Percentiles rank a stretch among this genome's conserved stretches.
Conservation (phyloP, 2,797 vertebrate genomes). For the Vireo griseus region DNA sequence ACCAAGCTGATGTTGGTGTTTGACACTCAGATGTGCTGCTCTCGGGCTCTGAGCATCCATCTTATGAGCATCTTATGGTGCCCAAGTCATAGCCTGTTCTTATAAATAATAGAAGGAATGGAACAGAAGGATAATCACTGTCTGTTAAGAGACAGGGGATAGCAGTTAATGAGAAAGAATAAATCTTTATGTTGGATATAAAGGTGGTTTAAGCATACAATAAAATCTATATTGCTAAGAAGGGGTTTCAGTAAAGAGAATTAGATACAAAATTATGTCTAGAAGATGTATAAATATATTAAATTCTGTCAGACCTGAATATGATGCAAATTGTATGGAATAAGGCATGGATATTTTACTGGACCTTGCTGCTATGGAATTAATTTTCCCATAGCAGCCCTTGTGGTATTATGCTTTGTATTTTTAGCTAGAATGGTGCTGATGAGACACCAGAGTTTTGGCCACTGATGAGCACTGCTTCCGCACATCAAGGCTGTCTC, state of each 20-base stretch:
- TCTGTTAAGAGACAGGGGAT: not conserved
- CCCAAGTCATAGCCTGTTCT: not conserved
- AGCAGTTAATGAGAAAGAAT: not conserved
- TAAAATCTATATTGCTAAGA: not conserved
- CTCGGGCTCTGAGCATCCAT: not conserved
- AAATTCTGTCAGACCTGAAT: not conserved
- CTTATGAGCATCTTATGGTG: not conserved
- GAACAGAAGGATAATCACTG: not conserved
- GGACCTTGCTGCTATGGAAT: not conserved
- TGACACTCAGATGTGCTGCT: not conserved
- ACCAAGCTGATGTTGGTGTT: not conserved
- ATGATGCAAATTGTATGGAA: not conserved
- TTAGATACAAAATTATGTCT: not conserved
- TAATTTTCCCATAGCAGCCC: not conserved
- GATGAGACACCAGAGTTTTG: not conserved
- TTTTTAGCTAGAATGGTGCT: not conserved
- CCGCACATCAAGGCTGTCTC: not conserved
- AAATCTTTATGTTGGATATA: not conserved
- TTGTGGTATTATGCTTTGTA: not conserved
- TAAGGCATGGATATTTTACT: not conserved
- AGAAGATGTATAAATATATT: not conserved
- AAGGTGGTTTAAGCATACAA: not conserved
- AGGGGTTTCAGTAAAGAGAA: not conserved
- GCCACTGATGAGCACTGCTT: not conserved
- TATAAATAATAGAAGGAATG: not conserved